These are phyloP conservation scores for Rostratula benghalensis DNA, from an alignment of 2,113 vertebrate genomes.

Conservation along the genomic window DNA sequence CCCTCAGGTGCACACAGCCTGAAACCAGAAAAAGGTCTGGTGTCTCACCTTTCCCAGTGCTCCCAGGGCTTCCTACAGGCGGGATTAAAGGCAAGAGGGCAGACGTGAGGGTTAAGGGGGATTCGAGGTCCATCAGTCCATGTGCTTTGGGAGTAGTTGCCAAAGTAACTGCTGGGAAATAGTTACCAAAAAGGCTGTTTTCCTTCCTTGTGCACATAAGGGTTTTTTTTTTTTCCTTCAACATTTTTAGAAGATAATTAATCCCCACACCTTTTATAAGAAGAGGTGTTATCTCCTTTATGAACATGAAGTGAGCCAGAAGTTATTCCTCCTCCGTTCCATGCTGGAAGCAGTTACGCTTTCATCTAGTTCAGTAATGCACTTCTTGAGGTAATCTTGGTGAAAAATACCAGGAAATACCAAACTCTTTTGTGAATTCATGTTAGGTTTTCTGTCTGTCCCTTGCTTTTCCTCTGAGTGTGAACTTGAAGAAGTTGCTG, in stretches of 20 bases:
- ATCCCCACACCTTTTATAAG: neutral
- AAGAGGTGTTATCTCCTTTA: neutral
- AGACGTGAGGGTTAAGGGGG: neutral
- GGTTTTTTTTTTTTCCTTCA: neutral
- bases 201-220: neutral
- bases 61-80: neutral
- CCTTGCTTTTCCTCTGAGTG: neutral
- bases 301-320: neutral
- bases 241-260: neutral
- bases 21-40: neutral
- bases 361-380: neutral
- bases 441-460: neutral
- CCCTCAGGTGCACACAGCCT: neutral
- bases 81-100: neutral
- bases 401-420: neutral
- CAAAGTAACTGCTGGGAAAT: neutral
- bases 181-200: neutral
- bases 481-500: neutral
- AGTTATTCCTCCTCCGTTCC: constrained; percentile 4
- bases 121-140: neutral
- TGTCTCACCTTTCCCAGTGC: neutral
- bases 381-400: neutral
- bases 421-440: neutral
- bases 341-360: neutral
- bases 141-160: neutral